Evolutionary conservation across 2,113 vertebrate species (phyloP).

Genomic region (Camelus dromedarius): DNA sequence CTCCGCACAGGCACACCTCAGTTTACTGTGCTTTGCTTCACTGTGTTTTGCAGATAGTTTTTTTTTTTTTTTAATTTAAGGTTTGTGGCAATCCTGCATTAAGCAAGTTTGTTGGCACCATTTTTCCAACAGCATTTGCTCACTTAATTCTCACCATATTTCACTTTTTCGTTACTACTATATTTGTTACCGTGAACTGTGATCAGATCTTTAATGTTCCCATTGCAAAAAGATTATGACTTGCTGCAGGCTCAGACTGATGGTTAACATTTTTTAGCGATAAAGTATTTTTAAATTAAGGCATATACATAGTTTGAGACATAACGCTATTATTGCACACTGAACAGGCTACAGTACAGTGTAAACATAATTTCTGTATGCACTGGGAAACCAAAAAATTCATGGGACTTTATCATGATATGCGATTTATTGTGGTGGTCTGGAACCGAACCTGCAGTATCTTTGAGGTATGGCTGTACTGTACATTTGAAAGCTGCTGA

Average conservation of each 20-base stretch:
- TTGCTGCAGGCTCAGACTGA: not conserved
- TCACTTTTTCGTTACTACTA: not conserved
- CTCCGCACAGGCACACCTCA: not conserved
- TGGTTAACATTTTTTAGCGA: not conserved
- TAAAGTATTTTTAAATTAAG: not conserved
- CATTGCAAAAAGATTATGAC: not conserved
- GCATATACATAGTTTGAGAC: not conserved
- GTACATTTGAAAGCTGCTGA: not conserved
- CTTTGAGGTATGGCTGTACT: not conserved
- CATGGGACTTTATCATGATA: not conserved
- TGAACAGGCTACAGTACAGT: not conserved
- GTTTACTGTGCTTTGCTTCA: not conserved
- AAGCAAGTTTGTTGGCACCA: not conserved
- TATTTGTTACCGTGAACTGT: not conserved
- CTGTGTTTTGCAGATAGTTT: too few species aligned
- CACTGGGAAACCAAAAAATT: not conserved
- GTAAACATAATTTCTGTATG: not conserved
- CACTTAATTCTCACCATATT: not conserved
- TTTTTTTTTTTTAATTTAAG: not conserved
- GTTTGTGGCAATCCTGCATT: not conserved
- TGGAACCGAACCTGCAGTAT: not conserved
- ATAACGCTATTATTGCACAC: not conserved
- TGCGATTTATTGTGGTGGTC: rapidly evolving
- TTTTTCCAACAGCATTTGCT: not conserved
- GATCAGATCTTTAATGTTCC: not conserved